Conservation (phyloP, 2,888 invertebrate species). For the Agrotis ipsilon region DNA sequence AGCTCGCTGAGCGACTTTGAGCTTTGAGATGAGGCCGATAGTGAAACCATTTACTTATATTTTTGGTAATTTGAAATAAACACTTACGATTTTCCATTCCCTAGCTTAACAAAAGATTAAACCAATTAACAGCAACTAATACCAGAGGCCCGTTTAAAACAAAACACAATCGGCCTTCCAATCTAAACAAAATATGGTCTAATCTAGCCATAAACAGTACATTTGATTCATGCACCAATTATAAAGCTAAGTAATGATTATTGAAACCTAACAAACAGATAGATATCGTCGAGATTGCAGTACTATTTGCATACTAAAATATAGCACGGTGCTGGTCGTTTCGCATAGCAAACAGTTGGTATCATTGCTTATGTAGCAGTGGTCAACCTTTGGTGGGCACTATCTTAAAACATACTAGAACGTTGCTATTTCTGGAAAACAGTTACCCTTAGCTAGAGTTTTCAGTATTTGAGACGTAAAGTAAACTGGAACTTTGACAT, state of each 20-base stretch:
- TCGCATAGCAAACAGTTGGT: constrained; percentile 46
- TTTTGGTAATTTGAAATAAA: neutral
- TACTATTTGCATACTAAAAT: constrained; percentile 55
- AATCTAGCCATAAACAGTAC: constrained; percentile 28
- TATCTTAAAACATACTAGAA: neutral
- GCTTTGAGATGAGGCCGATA: no score
- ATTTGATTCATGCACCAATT: constrained; percentile 45
- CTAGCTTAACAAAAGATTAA: neutral
- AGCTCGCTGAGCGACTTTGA: no score
- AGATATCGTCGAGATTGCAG: constrained; percentile 29
- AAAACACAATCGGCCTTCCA: constrained; percentile 13
- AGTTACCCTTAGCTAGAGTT: no score
- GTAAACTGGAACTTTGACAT: no score
- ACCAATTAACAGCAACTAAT: constrained; percentile 6
- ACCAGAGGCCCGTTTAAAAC: neutral
- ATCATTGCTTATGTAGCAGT: constrained; percentile 20
- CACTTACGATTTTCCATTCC: neutral
- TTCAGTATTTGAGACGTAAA: no score
- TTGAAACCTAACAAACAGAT: constrained; percentile 38
- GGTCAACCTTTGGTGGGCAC: constrained; percentile 30
- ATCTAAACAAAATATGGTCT: constrained; percentile 12
- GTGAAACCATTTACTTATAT: no score
- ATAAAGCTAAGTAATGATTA: constrained; percentile 44
- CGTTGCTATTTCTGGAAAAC: neutral
- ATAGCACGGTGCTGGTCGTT: constrained; percentile 30